Conservation (phyloP, 1,140 invertebrate species). For the Orchestia grillus region DNA sequence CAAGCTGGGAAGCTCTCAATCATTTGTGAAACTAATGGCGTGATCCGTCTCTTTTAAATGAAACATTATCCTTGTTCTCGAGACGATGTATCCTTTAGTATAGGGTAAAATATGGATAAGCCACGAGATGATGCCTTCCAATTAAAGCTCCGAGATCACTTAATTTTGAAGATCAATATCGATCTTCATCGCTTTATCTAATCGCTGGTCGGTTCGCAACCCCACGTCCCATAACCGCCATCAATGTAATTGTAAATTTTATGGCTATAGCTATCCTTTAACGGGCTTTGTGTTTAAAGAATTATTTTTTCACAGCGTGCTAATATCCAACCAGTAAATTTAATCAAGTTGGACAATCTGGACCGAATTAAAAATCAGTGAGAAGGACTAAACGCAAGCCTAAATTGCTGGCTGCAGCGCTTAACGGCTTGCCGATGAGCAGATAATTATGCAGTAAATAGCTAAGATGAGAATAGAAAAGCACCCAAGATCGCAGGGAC, state of each 20-base stretch:
- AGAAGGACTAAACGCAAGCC: background rate
- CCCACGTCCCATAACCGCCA: background rate
- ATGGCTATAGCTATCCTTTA: background rate
- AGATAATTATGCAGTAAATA: background rate
- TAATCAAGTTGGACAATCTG: background rate
- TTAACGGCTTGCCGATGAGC: background rate
- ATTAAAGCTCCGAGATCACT: constrained; percentile 32
- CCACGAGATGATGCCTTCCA: constrained; percentile 11
- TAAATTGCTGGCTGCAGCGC: background rate
- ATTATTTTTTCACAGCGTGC: background rate
- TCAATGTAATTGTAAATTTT: background rate
- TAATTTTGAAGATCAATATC: constrained; percentile 43
- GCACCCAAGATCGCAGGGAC: background rate
- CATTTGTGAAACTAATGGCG: constrained; percentile 41
- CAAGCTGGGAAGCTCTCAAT: constrained; percentile 46
- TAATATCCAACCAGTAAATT: background rate
- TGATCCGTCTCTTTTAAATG: constrained; percentile 42
- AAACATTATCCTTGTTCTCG: constrained; percentile 27
- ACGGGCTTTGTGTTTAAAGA: background rate
- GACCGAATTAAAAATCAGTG: background rate
- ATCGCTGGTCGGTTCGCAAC: background rate
- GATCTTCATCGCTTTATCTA: background rate
- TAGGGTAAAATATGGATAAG: constrained; percentile 39
- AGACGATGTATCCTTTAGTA: background rate
- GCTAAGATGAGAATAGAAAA: background rate